Percentiles rank a stretch among this genome's conserved stretches.
Conservation (phyloP, 2,797 vertebrate species). For the Novumbra hubbsi region DNA sequence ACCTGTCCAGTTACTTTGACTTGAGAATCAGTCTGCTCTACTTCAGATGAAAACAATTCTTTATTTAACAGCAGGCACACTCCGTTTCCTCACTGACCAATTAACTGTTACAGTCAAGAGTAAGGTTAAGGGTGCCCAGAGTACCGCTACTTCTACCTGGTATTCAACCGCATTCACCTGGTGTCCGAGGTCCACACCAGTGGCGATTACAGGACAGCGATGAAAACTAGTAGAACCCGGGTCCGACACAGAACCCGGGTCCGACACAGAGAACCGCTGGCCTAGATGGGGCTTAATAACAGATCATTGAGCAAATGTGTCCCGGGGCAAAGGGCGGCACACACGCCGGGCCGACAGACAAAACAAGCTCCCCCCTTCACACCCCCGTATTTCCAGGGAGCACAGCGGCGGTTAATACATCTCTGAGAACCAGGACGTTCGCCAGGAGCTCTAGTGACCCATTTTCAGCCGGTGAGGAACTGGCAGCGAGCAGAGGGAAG, state of each 20-base stretch:
- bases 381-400: constrained; percentile 64
- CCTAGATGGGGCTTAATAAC: constrained; percentile 25
- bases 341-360: constrained; percentile 54
- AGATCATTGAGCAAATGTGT: constrained; percentile 66
- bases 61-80: no score
- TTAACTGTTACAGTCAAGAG: no score
- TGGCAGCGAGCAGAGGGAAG: constrained; percentile 48
- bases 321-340: constrained; percentile 61
- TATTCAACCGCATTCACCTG: no score
- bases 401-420: constrained; percentile 58
- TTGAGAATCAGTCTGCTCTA: no score
- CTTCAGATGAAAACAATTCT: no score
- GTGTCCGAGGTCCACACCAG: no score
- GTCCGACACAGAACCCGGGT: constrained; percentile 11
- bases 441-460: constrained; percentile 69
- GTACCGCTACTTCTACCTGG: no score
- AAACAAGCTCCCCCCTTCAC: constrained; percentile 53
- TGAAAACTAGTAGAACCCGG: no score
- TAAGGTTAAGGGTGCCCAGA: no score
- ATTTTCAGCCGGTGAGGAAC: constrained; percentile 66
- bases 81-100: no score
- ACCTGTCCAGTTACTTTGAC: no score
- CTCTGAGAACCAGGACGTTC: constrained; percentile 45
- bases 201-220: no score
- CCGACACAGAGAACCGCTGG: neutral